phyloP scores from a whole-genome alignment of 1,140 invertebrate genomes.

The Euura lappo region DNA sequence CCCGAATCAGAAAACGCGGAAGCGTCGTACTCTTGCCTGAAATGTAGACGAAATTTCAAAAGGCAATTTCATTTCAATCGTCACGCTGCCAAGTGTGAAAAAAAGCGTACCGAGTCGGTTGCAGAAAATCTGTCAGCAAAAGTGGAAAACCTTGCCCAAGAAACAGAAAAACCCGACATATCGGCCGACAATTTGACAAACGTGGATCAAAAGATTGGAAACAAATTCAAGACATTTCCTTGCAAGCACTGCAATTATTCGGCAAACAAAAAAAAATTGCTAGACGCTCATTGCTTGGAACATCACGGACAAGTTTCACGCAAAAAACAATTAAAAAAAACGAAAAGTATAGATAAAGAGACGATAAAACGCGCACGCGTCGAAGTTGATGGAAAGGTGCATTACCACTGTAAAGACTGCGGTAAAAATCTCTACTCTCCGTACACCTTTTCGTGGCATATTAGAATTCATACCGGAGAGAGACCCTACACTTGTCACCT shows the following conservation, averaged over 20 bases:
- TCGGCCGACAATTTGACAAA: neutral
- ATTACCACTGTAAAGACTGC: slow-evolving; percentile 66
- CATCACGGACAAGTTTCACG: slow-evolving; percentile 36
- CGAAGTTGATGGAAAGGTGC: slow-evolving; percentile 56
- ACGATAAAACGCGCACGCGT: slow-evolving; percentile 53
- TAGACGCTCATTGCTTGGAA: slow-evolving; percentile 40
- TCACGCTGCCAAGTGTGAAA: neutral
- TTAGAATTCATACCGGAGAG: slow-evolving; percentile 74
- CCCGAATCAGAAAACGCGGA: neutral
- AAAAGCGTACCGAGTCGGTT: neutral
- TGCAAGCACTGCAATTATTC: slow-evolving; percentile 48
- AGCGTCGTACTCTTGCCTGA: neutral
- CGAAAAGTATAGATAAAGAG: slow-evolving; percentile 48
- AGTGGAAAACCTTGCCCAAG: neutral
- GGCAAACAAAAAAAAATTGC: slow-evolving; percentile 39
- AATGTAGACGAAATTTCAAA: neutral
- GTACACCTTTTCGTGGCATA: slow-evolving; percentile 68
- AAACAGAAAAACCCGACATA: neutral
- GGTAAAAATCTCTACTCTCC: slow-evolving; percentile 66
- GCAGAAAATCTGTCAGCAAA: neutral
- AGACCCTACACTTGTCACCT: slow-evolving; percentile 74
- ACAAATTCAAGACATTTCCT: slow-evolving; percentile 30
- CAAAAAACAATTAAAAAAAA: slow-evolving; percentile 28
- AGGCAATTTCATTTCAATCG: slow-evolving; percentile 1
- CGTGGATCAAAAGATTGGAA: slow-evolving; percentile 11